phyloP scores from a whole-genome alignment of 92 coral and sea anemone species.

The Nematostella vectensis region DNA sequence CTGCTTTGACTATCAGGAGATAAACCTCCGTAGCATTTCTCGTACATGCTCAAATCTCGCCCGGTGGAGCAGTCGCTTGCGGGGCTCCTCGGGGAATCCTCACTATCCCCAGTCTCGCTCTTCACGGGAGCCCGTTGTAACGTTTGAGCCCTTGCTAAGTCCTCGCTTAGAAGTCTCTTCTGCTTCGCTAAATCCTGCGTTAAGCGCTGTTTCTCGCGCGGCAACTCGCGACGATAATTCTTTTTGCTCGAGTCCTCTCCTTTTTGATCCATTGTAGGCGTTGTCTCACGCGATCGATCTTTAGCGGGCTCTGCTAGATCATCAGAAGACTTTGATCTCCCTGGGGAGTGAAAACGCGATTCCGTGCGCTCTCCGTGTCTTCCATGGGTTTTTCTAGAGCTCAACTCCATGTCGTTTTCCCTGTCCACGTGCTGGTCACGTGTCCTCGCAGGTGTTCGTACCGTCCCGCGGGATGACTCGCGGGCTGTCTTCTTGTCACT shows the following conservation, averaged over 20 bases:
- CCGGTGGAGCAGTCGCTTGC: constrained; percentile 23
- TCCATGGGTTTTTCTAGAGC: constrained; percentile 20
- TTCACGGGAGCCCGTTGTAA: constrained; percentile 74
- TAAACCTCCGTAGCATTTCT: constrained; percentile 57
- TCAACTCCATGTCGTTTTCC: constrained; percentile 19
- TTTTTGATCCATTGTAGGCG: constrained; percentile 9
- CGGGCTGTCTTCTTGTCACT: constrained; percentile 50
- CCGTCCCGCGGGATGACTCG: constrained; percentile 41
- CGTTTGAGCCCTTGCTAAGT: constrained; percentile 86
- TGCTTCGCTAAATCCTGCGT: constrained; percentile 98
- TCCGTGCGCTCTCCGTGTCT: constrained; percentile 30
- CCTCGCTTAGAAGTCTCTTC: constrained; percentile 83
- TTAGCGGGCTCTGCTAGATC: constrained; percentile 30
- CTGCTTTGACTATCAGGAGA: constrained; percentile 39
- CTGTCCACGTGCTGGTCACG: constrained; percentile 60
- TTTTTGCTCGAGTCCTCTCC: constrained; percentile 10
- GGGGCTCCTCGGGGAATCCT: constrained; percentile 29
- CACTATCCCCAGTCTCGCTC: constrained; percentile 29
- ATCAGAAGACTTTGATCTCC: constrained; percentile 39
- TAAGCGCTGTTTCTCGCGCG: constrained; percentile 93
- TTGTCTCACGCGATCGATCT: constrained; percentile 27
- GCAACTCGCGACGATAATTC: constrained; percentile 78
- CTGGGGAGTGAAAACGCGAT: constrained; percentile 50
- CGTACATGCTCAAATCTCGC: constrained; percentile 53
- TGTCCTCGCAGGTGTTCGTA: constrained; percentile 48